These are phyloP conservation scores for Brevimyrus niger DNA, from an alignment of 2,113 vertebrate genomes.

Conservation along the genomic window DNA sequence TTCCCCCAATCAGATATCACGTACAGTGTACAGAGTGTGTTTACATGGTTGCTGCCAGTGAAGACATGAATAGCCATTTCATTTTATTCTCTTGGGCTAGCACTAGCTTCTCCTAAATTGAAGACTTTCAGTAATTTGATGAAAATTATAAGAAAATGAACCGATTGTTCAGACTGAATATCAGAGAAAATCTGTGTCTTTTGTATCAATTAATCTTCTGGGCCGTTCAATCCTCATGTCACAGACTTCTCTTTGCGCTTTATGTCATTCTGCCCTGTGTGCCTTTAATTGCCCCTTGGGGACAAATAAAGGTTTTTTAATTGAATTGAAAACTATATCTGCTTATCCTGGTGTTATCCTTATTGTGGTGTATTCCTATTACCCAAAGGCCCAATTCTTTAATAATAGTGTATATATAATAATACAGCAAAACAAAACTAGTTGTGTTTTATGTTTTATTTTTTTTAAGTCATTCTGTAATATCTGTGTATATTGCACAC, in stretches of 20 bases:
- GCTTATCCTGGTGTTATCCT: background rate
- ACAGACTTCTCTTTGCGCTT: too few relatives aligned
- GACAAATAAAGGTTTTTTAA: too few relatives aligned
- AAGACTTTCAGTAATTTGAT: background rate
- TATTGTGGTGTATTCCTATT: background rate
- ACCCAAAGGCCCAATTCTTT: background rate
- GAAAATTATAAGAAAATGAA: background rate
- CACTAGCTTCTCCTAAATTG: background rate
- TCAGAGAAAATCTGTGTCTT: background rate
- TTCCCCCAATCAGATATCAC: background rate
- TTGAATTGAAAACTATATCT: background rate
- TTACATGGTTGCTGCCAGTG: background rate
- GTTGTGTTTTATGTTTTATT: background rate
- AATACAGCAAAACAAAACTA: background rate
- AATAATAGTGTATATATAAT: background rate
- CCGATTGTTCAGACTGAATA: background rate
- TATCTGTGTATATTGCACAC: background rate
- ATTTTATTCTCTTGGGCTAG: background rate
- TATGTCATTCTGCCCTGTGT: too few relatives aligned
- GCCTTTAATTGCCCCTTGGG: too few relatives aligned
- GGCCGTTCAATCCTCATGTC: too few relatives aligned
- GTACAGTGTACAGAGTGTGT: background rate
- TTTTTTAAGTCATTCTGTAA: background rate
- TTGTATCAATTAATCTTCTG: background rate
- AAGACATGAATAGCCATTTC: background rate